Base-by-base conservation (phyloP, 2,113 vertebrate genomes). In the Elephantulus edwardii region DNA sequence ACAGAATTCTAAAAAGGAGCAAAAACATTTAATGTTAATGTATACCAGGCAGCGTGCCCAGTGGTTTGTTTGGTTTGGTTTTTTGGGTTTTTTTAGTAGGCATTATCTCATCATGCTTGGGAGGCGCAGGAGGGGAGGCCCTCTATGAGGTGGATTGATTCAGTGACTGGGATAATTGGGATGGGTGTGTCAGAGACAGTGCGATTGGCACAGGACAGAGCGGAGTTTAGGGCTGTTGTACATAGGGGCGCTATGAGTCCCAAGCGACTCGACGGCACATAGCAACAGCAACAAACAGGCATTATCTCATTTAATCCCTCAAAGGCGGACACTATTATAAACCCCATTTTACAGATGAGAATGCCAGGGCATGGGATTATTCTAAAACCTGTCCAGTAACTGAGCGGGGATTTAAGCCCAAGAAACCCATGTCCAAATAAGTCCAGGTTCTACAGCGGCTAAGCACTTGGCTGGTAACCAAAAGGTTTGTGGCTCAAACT, bases 1-100 rank as follows among this genome's bases (percentile, higher is more conserved):
- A 30, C 28, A 62, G 58, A 10, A 80, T 82, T 93, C 70, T 80
- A 70, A 88, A 94, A 79, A 72, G 72, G 35, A 91, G 40, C 64
- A 30, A 30, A 48, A 50, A 46, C 64, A 83, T 22, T 14, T 8
- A 56, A n/a, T 26, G 44, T 33, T 60, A 54, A 40, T 38, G 68
- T 74, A 58, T 54, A 52, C 44, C 20, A 64, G 48, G 68, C 48
- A 44, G 28, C 56, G 35, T 50, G 68, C 48, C 42, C 35, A 77
- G 42, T 48, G 24, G 22, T 90, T 60, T 52, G n/a, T n/a, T n/a
- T n/a, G n/a, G n/a, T n/a, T n/a, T n/a, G n/a, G n/a, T n/a, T n/a
- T n/a, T n/a, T n/a, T n/a, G n/a, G n/a, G n/a, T n/a, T n/a, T n/a
- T n/a, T n/a, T n/a, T n/a, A 66, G 20, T 52, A 42, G 48, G 81